Conservation (phyloP, 2,797 vertebrate genomes). For the Lepus townsendii region DNA sequence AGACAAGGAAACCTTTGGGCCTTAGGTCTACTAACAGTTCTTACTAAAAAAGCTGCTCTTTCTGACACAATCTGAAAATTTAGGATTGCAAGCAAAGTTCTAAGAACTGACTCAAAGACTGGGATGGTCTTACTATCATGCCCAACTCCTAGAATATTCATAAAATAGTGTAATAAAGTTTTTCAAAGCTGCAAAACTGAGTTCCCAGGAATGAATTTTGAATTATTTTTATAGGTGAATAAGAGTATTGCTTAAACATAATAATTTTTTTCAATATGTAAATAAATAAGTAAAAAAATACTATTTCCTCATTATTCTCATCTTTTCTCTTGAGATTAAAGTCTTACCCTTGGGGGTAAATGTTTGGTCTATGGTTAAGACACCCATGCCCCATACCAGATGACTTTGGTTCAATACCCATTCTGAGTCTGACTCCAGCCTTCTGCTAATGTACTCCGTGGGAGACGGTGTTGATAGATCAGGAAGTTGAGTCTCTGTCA, state of each 20-base stretch:
- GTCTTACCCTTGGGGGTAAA: not conserved
- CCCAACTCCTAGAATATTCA: not conserved
- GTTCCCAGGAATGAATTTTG: not conserved
- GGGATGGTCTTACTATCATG: not conserved
- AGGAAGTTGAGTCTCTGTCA: no score
- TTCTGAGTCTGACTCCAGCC: no score
- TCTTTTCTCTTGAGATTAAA: conserved; percentile 1
- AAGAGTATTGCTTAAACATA: not conserved
- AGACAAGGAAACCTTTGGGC: conserved; percentile 44
- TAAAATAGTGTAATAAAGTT: not conserved
- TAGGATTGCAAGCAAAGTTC: conserved; percentile 1
- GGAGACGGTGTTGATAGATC: no score
- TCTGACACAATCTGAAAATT: conserved; percentile 40
- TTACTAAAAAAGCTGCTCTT: not conserved
- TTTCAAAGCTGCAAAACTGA: not conserved
- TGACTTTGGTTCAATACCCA: no score
- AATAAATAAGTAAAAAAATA: not conserved
- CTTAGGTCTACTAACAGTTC: not conserved
- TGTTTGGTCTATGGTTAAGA: no score
- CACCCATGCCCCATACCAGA: no score
- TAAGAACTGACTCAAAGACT: conserved; percentile 44
- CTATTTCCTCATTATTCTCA: conserved; percentile 31
- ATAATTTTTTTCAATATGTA: conserved; percentile 2
- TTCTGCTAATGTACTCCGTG: no score
- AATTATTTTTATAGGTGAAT: not conserved